A percentile compares a stretch with the other conserved stretches of the same genome.
Conservation (phyloP, 2,888 invertebrate genomes). For the Hybos culiciformis region DNA sequence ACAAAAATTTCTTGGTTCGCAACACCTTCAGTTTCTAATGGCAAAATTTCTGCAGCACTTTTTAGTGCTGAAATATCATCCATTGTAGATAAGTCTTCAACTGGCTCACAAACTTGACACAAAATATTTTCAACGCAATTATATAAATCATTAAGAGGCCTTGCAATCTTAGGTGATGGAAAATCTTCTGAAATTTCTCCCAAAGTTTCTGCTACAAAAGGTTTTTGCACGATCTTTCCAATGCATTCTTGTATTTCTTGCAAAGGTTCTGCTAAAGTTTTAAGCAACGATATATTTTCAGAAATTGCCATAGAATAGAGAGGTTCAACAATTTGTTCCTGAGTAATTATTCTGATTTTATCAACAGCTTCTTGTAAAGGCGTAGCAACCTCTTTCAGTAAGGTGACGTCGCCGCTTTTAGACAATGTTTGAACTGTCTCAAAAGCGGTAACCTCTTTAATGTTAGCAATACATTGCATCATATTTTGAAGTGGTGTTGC, state of each 20-base stretch:
- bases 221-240: slow-evolving; percentile 14
- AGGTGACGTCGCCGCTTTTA: slow-evolving; percentile 10
- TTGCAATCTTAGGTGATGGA: slow-evolving; percentile 20
- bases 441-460: slow-evolving; percentile 21
- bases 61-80: slow-evolving; percentile 47
- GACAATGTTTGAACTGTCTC: slow-evolving; percentile 13
- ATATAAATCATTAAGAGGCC: slow-evolving; percentile 31
- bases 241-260: slow-evolving; percentile 21
- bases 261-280: slow-evolving; percentile 15
- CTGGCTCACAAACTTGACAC: slow-evolving; percentile 12
- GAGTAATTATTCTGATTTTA: slow-evolving; percentile 17
- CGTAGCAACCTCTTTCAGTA: slow-evolving; percentile 21
- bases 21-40: slow-evolving; percentile 13
- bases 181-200: slow-evolving; percentile 11
- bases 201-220: slow-evolving; percentile 14
- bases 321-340: slow-evolving; percentile 34
- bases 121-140: slow-evolving; percentile 23
- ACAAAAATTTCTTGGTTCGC: slow-evolving; percentile 7
- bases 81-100: slow-evolving; percentile 28
- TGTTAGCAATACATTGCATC: slow-evolving; percentile 25
- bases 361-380: slow-evolving; percentile 17
- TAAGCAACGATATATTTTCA: slow-evolving; percentile 12
- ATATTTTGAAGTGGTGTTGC: slow-evolving; percentile 26
- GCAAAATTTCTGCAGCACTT: slow-evolving; percentile 38
- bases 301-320: slow-evolving; percentile 19